Percentiles rank a stretch among this genome's conserved stretches.
Evolutionary conservation across 1,140 invertebrate genomes (phyloP).

Genomic region (Choristoneura fumiferana): DNA sequence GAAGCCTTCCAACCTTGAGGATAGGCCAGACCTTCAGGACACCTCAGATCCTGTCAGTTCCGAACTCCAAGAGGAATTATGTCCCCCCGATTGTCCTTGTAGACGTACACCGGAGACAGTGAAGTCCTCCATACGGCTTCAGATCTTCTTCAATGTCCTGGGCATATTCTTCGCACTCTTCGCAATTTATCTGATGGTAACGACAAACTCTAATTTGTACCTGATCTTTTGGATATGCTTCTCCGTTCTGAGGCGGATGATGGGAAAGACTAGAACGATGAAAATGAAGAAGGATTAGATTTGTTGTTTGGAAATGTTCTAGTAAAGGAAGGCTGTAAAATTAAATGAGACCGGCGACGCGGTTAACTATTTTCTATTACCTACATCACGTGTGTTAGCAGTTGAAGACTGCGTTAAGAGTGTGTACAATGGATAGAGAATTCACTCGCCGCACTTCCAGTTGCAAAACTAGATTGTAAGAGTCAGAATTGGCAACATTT

Average conservation of each 20-base stretch:
- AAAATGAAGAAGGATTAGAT: conserved; percentile 31
- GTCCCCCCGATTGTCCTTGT: conserved; percentile 45
- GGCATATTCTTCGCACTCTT: conserved; percentile 54
- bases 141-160: conserved; percentile 44
- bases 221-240: conserved; percentile 62
- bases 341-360: no score
- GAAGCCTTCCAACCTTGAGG: conserved; percentile 6
- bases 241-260: conserved; percentile 56
- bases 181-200: conserved; percentile 59
- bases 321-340: no score
- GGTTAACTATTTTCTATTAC: no score
- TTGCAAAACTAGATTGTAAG: no score
- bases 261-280: conserved; percentile 42
- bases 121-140: conserved; percentile 20
- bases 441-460: no score
- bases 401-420: no score
- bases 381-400: no score
- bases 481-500: no score
- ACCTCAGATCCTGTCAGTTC: no score
- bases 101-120: conserved; percentile 21
- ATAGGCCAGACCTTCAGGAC: no score
- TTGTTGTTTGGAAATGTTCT: no score
- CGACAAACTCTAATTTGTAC: conserved; percentile 59
- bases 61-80: conserved; percentile 20
- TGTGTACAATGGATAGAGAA: no score